phyloP scores from a whole-genome alignment of 2,113 vertebrate species.

The Gasterosteus aculeatus region DNA sequence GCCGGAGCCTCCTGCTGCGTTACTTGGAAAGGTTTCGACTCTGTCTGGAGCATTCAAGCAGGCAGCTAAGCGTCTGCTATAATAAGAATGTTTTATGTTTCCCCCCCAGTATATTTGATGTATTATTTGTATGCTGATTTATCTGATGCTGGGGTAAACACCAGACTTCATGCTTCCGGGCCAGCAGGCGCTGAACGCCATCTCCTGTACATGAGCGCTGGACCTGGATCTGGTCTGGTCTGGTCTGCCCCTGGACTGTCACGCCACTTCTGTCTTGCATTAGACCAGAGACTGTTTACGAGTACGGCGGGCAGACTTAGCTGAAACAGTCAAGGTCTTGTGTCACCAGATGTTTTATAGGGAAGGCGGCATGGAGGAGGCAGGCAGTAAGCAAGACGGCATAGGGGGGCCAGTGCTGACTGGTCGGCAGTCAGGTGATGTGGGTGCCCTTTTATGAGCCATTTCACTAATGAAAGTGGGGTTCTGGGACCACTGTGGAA shows the following conservation, averaged over 20 bases:
- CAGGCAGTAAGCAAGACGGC: slow-evolving; percentile 58
- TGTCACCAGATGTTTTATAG: slow-evolving; percentile 80
- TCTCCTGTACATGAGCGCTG: slow-evolving; percentile 26
- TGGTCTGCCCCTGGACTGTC: slow-evolving; percentile 47
- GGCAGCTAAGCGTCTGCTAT: slow-evolving; percentile 52
- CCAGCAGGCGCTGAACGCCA: slow-evolving; percentile 15
- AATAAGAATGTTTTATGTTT: slow-evolving; percentile 49
- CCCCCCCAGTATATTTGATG: slow-evolving; percentile 57
- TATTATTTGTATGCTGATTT: slow-evolving; percentile 66
- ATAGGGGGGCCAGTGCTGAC: slow-evolving; percentile 75
- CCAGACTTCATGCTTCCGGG: slow-evolving; percentile 32
- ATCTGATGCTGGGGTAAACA: slow-evolving; percentile 64
- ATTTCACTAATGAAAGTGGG: slow-evolving; percentile 87
- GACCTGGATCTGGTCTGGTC: slow-evolving; percentile 24
- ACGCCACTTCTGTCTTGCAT: slow-evolving; percentile 68
- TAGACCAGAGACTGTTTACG: slow-evolving; percentile 73
- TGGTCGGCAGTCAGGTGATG: slow-evolving; percentile 88
- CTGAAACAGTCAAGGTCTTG: slow-evolving; percentile 75
- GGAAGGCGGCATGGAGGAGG: slow-evolving; percentile 57
- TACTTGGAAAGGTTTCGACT: slow-evolving; percentile 70
- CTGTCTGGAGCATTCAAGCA: slow-evolving; percentile 55
- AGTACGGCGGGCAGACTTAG: slow-evolving; percentile 58
- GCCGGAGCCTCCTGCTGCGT: slow-evolving; percentile 52
- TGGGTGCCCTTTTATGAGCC: slow-evolving; percentile 87
- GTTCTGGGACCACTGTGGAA: slow-evolving; percentile 86